phyloP scores from a whole-genome alignment of 1,140 invertebrate genomes.

The Sycobia sp. region DNA sequence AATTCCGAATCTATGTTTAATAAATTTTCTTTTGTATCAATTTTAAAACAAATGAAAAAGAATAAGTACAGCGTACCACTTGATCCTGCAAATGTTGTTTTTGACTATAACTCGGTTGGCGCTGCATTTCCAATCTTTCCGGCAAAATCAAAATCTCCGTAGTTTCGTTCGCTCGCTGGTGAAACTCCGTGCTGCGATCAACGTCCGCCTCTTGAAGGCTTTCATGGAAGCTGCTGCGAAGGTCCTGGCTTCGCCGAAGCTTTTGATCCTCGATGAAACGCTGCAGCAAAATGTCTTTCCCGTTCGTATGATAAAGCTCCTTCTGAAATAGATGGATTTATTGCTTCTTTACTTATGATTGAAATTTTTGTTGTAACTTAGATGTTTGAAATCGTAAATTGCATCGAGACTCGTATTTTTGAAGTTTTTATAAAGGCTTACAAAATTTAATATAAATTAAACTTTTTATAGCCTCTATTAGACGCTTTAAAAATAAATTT shows the following conservation, averaged over 20 bases:
- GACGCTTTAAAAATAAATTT: too few species aligned
- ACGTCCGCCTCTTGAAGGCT: constrained; percentile 50
- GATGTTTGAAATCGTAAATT: too few species aligned
- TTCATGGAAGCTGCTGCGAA: constrained; percentile 32
- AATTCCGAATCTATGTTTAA: too few species aligned
- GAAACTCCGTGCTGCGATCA: constrained; percentile 46
- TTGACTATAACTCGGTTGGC: constrained; percentile 14
- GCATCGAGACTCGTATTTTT: not conserved
- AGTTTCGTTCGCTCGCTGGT: constrained; percentile 60
- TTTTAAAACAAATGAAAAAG: too few species aligned
- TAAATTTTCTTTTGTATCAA: too few species aligned
- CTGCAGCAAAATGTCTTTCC: constrained; percentile 80
- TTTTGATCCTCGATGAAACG: constrained; percentile 82
- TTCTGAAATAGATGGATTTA: not conserved
- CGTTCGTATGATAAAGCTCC: constrained; percentile 56
- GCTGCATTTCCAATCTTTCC: constrained; percentile 46
- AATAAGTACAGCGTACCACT: too few species aligned
- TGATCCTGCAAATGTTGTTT: constrained; percentile 15
- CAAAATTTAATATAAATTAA: too few species aligned
- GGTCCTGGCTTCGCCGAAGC: constrained; percentile 42
- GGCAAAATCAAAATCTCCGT: constrained; percentile 62
- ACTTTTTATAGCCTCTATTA: too few species aligned
- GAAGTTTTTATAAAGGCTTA: not conserved
- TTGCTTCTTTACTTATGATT: too few species aligned
- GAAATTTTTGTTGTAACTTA: too few species aligned